Evolutionary conservation across 1,140 invertebrate genomes (phyloP).

Genomic region (Listronotus oregonensis): DNA sequence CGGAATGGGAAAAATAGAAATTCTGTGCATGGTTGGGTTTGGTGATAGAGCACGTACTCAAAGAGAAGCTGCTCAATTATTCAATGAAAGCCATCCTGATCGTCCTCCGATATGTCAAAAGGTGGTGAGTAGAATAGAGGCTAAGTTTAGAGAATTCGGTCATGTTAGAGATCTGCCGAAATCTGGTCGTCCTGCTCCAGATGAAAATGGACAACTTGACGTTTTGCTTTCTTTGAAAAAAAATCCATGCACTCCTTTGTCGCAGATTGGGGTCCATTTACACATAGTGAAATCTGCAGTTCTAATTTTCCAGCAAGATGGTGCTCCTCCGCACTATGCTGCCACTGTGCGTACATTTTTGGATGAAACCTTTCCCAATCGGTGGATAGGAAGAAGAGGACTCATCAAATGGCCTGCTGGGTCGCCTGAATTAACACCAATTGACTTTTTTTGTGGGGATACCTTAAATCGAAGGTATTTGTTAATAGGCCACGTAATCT

Average conservation of each 20-base stretch:
- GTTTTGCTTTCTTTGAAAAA: slow-evolving; percentile 12
- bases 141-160: slow-evolving; percentile 8
- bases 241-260: background rate
- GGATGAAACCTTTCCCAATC: slow-evolving; percentile 45
- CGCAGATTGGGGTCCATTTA: too few relatives aligned
- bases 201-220: slow-evolving; percentile 9
- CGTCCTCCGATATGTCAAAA: slow-evolving; percentile 18
- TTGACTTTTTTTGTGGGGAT: slow-evolving; percentile 55
- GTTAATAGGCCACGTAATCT: slow-evolving; percentile 30
- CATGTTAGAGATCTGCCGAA: slow-evolving; percentile 4
- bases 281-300: too few relatives aligned
- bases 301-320: background rate
- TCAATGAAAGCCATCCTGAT: slow-evolving; percentile 27
- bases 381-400: slow-evolving; percentile 55
- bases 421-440: too few relatives aligned
- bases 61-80: slow-evolving; percentile 21
- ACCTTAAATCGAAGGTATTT: slow-evolving; percentile 35
- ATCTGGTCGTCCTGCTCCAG: slow-evolving; percentile 5
- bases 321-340: slow-evolving; percentile 40
- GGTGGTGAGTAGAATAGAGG: background rate
- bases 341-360: slow-evolving; percentile 40
- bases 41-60: slow-evolving; percentile 29
- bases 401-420: slow-evolving; percentile 53
- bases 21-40: slow-evolving; percentile 31
- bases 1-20: slow-evolving; percentile 12